Evolutionary conservation across 2,113 vertebrate genomes (phyloP).

Genomic region (Cebus imitator): DNA sequence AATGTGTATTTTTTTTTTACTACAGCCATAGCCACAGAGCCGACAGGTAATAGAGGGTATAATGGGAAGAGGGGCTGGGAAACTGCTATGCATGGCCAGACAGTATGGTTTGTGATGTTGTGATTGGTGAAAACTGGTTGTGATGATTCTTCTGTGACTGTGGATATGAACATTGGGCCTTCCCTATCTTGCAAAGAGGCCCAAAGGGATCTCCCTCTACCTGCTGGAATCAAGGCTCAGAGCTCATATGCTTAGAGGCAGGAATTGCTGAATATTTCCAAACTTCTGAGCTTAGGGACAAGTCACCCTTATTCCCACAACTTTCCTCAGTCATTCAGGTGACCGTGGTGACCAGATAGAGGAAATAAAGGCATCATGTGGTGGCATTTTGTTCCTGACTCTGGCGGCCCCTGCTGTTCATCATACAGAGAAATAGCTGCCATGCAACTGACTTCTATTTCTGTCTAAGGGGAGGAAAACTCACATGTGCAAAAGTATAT

Average conservation of each 20-base stretch:
- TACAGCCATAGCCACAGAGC: constrained; percentile 98
- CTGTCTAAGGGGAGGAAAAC: neutral
- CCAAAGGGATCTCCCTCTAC: neutral
- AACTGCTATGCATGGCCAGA: constrained; percentile 67
- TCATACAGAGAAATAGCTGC: neutral
- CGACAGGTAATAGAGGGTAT: constrained; percentile 92
- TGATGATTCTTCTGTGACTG: constrained; percentile 39
- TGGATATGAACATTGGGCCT: constrained; percentile 33
- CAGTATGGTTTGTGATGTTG: constrained; percentile 45
- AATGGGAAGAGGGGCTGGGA: constrained; percentile 50
- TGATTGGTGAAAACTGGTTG: constrained; percentile 48
- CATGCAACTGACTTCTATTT: neutral
- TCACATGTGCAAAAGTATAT: neutral
- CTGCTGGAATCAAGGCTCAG: constrained; percentile 68
- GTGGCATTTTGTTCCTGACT: neutral
- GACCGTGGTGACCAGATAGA: neutral
- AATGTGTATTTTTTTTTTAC: constrained; percentile 88
- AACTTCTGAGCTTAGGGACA: neutral
- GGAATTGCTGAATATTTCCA: constrained; percentile 22
- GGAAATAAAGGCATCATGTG: neutral
- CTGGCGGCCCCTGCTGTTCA: neutral
- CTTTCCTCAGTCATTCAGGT: neutral
- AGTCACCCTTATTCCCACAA: neutral
- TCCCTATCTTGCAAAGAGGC: constrained; percentile 17
- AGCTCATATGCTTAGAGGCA: neutral